These are phyloP conservation scores for Aptenodytes patagonicus DNA, from an alignment of 2,113 vertebrate genomes.

Conservation along the genomic window DNA sequence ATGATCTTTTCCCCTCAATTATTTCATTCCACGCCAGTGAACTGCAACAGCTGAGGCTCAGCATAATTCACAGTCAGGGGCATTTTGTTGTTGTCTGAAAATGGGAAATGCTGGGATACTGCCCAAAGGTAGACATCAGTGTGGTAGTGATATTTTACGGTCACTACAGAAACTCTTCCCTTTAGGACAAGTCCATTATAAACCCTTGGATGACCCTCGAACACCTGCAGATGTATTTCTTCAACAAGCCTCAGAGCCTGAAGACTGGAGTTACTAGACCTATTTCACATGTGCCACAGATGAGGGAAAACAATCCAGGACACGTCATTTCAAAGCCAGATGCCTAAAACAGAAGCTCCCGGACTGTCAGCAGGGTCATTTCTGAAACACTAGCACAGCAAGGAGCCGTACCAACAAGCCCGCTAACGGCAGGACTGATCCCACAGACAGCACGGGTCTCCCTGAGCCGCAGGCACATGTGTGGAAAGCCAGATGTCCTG, in stretches of 20 bases:
- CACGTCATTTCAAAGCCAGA: neutral
- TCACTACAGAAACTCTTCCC: neutral
- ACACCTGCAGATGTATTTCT: neutral
- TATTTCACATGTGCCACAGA: neutral
- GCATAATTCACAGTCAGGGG: neutral
- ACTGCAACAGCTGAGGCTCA: neutral
- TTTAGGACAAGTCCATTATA: neutral
- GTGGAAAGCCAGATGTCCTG: neutral
- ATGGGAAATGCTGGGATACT: neutral
- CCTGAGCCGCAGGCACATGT: accelerated
- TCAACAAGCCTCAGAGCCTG: neutral
- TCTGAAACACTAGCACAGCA: neutral
- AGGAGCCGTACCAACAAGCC: neutral
- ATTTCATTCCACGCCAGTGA: neutral
- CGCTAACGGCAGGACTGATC: neutral
- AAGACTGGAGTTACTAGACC: neutral
- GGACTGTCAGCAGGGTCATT: neutral
- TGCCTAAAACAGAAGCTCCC: neutral
- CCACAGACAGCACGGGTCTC: neutral
- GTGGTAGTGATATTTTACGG: neutral
- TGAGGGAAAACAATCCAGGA: neutral
- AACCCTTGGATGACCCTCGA: neutral
- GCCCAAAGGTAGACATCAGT: neutral
- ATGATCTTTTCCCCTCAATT: neutral
- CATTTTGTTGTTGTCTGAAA: neutral